Base-by-base conservation (phyloP, 1,140 invertebrate species). In the Trichonephila clavata region DNA sequence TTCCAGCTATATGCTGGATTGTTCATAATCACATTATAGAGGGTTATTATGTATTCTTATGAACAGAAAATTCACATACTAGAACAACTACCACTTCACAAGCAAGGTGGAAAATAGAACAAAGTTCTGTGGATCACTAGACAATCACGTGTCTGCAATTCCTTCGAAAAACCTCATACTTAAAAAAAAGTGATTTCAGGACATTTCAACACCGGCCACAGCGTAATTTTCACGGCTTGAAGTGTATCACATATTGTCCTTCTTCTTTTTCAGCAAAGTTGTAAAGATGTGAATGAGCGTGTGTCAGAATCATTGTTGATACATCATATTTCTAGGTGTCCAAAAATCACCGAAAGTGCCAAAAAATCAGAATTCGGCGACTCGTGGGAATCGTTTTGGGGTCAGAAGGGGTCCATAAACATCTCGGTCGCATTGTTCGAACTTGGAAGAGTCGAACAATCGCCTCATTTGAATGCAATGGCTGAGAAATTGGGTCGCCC, bases 391-490 rank as follows among this genome's bases (percentile, higher is more conserved):
- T 20, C 24, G 57, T 92, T 92, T 92, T 84, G 65, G 90, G 90
- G 80, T 84, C 80, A 84, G 20, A 68, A 84, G 57, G 80, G 80
- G 77, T 68, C 61, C 90, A 68, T 92, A 92, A 92, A 92, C 90
- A 92, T 84, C 81, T 84, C 77, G 57, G 24, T 84, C 90, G 90
- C 90, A 92, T 92, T 92, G 90, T 92, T 84, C 90, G 81, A 92
- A 92, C 90, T 92, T 92, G 90, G 80, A 24, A 84, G 60, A 84
- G 59, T 59, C 90, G 61, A 92, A 92, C 90, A 92, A 92, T 92
- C 88, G 88, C 88, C 88, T 90, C 90, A 92, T 92, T 92, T 84
- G 90, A 92, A 92, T 92, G 90, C 90, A 92, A 92, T 92, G 90
- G 80, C 77, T 92, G 90, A 92, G 61, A 68, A 92, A 92, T 92